Percentiles rank a stretch among this genome's conserved stretches.
These are phyloP conservation scores for Antrozous pallidus DNA, from an alignment of 2,797 vertebrate genomes.

Conservation along the genomic window DNA sequence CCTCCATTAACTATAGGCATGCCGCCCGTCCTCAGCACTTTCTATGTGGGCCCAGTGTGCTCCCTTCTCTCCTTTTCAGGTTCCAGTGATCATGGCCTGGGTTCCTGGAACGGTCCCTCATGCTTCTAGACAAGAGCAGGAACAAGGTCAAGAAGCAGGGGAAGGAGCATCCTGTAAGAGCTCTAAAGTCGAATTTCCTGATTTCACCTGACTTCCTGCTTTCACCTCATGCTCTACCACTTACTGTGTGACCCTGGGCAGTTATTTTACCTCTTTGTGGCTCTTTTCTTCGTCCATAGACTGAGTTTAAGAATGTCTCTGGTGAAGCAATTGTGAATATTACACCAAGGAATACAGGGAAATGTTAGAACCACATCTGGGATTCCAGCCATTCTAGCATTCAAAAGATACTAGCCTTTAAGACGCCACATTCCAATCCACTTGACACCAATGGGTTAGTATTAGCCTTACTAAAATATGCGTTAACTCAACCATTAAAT, in stretches of 20 bases:
- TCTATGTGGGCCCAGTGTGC: neutral
- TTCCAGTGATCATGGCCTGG: neutral
- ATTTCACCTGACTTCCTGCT: neutral
- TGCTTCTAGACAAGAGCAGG: neutral
- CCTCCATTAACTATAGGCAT: neutral
- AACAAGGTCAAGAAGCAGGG: neutral
- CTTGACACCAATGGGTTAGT: neutral
- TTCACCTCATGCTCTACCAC: neutral
- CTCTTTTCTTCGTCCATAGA: neutral
- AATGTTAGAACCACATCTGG: neutral
- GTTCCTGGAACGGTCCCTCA: neutral
- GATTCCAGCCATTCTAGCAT: neutral
- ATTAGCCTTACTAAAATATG: neutral
- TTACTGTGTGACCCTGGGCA: neutral
- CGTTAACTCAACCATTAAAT: neutral
- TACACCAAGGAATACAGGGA: neutral
- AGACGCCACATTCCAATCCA: neutral
- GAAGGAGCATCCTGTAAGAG: neutral
- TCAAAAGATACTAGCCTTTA: neutral
- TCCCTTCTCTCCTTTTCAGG: neutral
- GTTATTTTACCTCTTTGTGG: neutral
- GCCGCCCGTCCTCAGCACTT: neutral
- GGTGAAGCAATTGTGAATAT: neutral
- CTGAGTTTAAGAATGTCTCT: neutral
- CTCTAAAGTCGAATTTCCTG: neutral